Conservation (phyloP, 2,797 vertebrate genomes). For the Hylomyscus alleni region DNA sequence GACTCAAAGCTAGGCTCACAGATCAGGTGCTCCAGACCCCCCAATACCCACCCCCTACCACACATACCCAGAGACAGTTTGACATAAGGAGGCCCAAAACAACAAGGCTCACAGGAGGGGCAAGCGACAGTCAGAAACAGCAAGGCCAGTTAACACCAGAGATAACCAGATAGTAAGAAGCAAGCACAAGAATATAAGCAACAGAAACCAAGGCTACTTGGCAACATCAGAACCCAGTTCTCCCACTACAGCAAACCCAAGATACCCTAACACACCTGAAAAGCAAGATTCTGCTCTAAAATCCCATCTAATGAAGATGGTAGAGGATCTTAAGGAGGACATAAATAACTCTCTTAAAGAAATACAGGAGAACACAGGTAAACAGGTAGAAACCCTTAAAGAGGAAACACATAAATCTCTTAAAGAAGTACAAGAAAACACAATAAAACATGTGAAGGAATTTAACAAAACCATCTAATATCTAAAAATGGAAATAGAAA, state of each 20-base stretch:
- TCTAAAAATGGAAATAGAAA: neutral
- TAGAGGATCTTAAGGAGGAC: neutral
- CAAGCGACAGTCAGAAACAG: neutral
- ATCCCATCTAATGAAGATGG: neutral
- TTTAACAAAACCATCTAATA: neutral
- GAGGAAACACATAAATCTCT: neutral
- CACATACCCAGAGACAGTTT: neutral
- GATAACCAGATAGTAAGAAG: neutral
- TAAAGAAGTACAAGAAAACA: neutral
- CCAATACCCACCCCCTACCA: no score
- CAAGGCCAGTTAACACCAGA: neutral
- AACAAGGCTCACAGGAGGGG: neutral
- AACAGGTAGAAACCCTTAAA: neutral
- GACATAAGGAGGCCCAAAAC: neutral
- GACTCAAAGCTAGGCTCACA: neutral
- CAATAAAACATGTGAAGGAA: neutral
- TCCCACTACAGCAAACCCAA: neutral
- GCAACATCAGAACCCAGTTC: neutral
- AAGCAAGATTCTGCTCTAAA: neutral
- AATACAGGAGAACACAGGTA: neutral
- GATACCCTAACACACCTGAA: neutral
- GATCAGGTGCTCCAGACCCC: neutral
- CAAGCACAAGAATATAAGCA: neutral
- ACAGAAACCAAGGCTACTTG: neutral
- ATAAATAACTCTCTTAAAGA: neutral